phyloP scores from a whole-genome alignment of 2,888 invertebrate species.

The Sepioteuthis lessoniana region DNA sequence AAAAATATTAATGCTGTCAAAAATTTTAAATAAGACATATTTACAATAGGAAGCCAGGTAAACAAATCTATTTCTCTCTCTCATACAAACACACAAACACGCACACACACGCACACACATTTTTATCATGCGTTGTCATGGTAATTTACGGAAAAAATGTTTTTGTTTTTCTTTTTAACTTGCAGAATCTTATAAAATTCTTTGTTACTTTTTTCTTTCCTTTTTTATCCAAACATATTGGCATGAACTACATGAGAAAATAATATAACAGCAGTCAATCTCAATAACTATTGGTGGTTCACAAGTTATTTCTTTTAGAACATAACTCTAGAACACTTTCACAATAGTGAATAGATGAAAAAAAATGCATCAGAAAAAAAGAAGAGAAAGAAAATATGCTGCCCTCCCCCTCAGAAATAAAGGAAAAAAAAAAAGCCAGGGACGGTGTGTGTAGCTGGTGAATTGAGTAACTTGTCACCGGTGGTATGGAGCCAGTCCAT shows the following conservation, averaged over 20 bases:
- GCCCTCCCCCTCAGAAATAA: conserved; percentile 10
- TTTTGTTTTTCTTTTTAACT: not conserved
- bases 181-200: conserved; percentile 13
- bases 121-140: not conserved
- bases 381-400: not conserved
- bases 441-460: conserved; percentile 33
- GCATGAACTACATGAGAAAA: not conserved
- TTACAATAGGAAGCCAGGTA: not conserved
- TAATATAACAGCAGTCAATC: not conserved
- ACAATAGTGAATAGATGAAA: not conserved
- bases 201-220: not conserved
- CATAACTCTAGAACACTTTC: not conserved
- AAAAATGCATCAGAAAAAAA: not conserved
- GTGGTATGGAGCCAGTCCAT: conserved; percentile 33
- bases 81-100: not conserved
- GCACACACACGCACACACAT: not conserved
- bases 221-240: not conserved
- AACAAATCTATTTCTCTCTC: not conserved
- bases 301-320: not conserved
- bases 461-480: conserved; percentile 33
- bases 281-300: not conserved
- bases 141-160: not conserved
- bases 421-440: not conserved
- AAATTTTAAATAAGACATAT: conserved; percentile 1
- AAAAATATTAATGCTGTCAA: conserved; percentile 8